Base-by-base conservation (phyloP, 2,113 vertebrate species). In the Tinamus guttatus region DNA sequence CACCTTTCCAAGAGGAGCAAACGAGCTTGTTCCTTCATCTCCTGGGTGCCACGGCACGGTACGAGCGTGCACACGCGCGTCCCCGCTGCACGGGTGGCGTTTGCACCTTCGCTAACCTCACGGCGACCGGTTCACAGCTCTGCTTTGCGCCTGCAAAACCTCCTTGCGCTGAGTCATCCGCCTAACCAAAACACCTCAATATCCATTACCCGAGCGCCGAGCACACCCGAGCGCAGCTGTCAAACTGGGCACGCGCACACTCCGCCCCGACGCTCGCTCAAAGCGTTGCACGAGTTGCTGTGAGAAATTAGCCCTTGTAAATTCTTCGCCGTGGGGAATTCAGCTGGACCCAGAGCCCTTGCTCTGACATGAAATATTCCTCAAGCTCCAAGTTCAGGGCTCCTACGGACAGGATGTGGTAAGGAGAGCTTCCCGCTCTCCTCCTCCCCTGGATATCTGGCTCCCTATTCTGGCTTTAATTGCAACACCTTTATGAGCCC, bases 371-470 rank as follows among this genome's bases (percentile, higher is more conserved):
- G 38, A 69, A 63, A 47, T 32, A 63, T 11, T 40, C 36, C 1
- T 14, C 1, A 1, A 90, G 64, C 58, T 47, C 3, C 0, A 17
- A 0, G 2, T 45, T 34, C 14, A 0, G 38, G 0, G 8, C 59
- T 85, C 89, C 82, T 0, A 0, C 0, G 1, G 74, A 70, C 32
- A 67, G 60, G 75, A 64, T 45, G 43, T 8, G 9, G 27, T 7
- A 5, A 45, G 16, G 2, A 34, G 68, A 28, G 36, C 34, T 79
- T 27, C 49, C 67, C 62, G 40, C 52, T 25, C 62, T 52, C 30
- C 63, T 54, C 58, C 67, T 59, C n/a, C 2, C 58, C 87, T 11
- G 1, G 56, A 45, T 2, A 21, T 9, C 32, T 60, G 81, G 75
- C 67, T n/a, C 52, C 58, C 19, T 7, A 3, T 6, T 14, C 84